Base-by-base conservation (phyloP, 2,797 vertebrate genomes). In the Amphiprion clarkii region DNA sequence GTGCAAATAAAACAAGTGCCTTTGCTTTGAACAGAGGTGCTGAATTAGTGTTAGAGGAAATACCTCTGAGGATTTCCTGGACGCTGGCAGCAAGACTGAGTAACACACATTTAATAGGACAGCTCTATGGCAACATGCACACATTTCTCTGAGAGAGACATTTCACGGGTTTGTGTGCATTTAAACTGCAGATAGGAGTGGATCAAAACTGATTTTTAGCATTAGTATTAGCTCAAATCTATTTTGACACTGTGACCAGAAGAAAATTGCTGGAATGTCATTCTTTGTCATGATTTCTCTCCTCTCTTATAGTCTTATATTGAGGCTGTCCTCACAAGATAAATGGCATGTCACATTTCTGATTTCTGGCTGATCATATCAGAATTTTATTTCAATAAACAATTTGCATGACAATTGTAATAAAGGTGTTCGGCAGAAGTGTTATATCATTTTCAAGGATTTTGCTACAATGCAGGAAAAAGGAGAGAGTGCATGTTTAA, bases 1-100 rank as follows among this genome's bases (percentile, higher is more conserved):
- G 85, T 89, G 89, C 62, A 79, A 92, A 89, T 91, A 87, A 88
- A 86, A 89, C 83, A 79, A 59, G 44, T 57, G 67, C 62, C 54
- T 3, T 55, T 21, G 76, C 74, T 88, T 74, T 63, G 59, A 76
- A 63, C 42, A 77, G 81, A 84, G 82, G 85, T 82, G 86, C 52
- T 71, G 77, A 76, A 85, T 86, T 70, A 68, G 66, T 88, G 79
- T 79, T 73, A 55, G 44, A 71, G 57, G 67, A 72, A 81, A 75
- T 63, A 52, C 67, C 77, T 71, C 74, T 52, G 74, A 74, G 89
- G 84, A 85, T 85, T 85, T 51, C 14, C 60, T 68, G 79, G 65
- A 67, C 59, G 64, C 23, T 81, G 60, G 68, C 71, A 76, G 73
- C 25, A 25, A 46, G 29, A 69, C 40, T 19, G 67, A 87, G 62